Evolutionary conservation across 2,113 vertebrate species (phyloP).

Genomic region (Salminus brasiliensis): DNA sequence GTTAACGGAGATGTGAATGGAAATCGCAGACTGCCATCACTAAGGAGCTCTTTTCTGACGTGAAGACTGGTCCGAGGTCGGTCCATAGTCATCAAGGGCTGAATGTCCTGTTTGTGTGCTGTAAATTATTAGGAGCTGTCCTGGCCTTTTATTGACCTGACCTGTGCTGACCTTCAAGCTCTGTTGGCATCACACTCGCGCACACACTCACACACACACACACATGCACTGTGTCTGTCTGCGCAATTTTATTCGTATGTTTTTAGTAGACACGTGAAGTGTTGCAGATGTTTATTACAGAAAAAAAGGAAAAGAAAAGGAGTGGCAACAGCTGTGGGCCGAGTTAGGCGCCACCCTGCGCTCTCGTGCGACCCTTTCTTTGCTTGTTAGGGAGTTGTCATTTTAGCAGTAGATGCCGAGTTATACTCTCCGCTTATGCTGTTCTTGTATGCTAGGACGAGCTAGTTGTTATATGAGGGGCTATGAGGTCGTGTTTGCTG

Average conservation of each 20-base stretch:
- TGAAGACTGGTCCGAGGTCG: neutral
- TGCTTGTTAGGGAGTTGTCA: conserved; percentile 51
- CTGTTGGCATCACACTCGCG: neutral
- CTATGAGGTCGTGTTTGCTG: conserved; percentile 51
- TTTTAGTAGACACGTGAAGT: conserved; percentile 36
- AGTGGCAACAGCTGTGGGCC: conserved; percentile 52
- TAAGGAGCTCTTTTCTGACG: conserved; percentile 31
- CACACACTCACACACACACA: too few relatives aligned
- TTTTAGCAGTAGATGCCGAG: conserved; percentile 47
- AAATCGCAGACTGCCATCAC: neutral
- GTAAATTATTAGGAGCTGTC: neutral
- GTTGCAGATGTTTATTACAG: conserved; percentile 44
- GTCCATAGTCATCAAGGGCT: neutral
- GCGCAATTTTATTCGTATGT: too few relatives aligned
- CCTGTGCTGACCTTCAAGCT: neutral
- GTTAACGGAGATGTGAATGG: neutral
- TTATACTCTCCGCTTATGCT: conserved; percentile 52
- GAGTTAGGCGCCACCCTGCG: conserved; percentile 41
- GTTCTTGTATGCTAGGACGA: conserved; percentile 55
- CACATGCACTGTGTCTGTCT: too few relatives aligned
- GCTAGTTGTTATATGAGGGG: conserved; percentile 48
- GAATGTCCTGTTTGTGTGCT: neutral
- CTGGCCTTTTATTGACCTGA: neutral
- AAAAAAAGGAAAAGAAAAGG: conserved; percentile 26
- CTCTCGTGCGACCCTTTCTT: conserved; percentile 46